Evolutionary conservation across 1,140 invertebrate species (phyloP).

Genomic region (Dufourea novaeangliae): DNA sequence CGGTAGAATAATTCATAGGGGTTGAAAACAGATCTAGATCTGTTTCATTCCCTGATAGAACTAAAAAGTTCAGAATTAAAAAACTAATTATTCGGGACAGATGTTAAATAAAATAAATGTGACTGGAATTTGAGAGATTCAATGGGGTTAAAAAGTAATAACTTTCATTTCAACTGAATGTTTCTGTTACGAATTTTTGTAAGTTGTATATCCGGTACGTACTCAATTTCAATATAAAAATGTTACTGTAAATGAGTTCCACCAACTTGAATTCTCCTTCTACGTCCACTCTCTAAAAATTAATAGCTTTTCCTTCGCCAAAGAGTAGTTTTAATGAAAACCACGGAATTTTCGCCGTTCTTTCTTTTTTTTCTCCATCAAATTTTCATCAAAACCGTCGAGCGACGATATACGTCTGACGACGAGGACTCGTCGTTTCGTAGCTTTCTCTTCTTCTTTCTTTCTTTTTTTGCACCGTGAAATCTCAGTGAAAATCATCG

Average conservation of each 20-base stretch:
- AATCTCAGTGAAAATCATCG: constrained; percentile 22
- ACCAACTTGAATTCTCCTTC: not conserved
- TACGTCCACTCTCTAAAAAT: constrained; percentile 1
- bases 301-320: not conserved
- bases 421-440: not conserved
- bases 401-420: constrained; percentile 2
- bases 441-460: not conserved
- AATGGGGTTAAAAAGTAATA: too few species aligned
- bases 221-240: too few species aligned
- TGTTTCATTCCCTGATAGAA: too few species aligned
- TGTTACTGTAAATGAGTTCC: not conserved
- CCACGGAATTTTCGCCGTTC: not conserved
- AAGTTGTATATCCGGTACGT: too few species aligned
- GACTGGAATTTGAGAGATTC: not conserved
- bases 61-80: too few species aligned
- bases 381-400: constrained; percentile 19
- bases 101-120: not conserved
- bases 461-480: not conserved
- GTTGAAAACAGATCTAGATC: not conserved
- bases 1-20: not conserved
- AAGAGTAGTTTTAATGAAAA: constrained; percentile 4
- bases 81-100: too few species aligned
- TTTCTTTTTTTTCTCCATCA: not conserved
- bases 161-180: not conserved
- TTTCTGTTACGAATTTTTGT: not conserved